phyloP scores from a whole-genome alignment of 2,113 vertebrate genomes.

The Lichenostomus cassidix region DNA sequence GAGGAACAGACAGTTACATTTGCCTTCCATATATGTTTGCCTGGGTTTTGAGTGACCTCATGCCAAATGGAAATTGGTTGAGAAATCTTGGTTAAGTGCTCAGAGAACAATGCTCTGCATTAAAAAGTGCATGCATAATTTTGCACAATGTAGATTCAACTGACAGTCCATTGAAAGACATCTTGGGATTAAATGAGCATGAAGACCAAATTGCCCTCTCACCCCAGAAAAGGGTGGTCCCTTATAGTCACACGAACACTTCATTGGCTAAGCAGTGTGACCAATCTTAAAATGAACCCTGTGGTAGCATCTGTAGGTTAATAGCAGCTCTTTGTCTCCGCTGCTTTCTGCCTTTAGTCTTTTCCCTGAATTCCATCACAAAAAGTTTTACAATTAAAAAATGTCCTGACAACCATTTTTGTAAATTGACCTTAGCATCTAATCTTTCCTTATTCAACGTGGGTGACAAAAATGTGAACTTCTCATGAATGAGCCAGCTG shows the following conservation, averaged over 20 bases:
- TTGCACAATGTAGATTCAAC: slow-evolving; percentile 82
- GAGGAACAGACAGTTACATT: slow-evolving; percentile 30
- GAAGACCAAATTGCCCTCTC: slow-evolving; percentile 83
- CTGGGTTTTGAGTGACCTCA: slow-evolving; percentile 75
- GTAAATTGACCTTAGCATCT: slow-evolving; percentile 77
- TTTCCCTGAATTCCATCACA: slow-evolving; percentile 78
- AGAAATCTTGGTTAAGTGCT: slow-evolving; percentile 79
- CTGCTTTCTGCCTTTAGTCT: slow-evolving; percentile 76
- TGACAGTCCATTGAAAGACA: slow-evolving; percentile 79
- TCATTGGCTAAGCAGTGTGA: slow-evolving; percentile 81
- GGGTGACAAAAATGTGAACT: slow-evolving; percentile 79
- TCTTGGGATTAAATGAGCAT: slow-evolving; percentile 81
- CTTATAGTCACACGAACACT: slow-evolving; percentile 72
- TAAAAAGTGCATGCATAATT: slow-evolving; percentile 86
- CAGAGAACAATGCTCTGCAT: slow-evolving; percentile 77
- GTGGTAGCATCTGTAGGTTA: slow-evolving; percentile 79
- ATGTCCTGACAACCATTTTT: slow-evolving; percentile 79
- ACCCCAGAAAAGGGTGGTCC: slow-evolving; percentile 81
- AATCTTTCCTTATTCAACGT: slow-evolving; percentile 75
- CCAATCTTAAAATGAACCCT: slow-evolving; percentile 79
- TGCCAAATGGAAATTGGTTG: slow-evolving; percentile 77
- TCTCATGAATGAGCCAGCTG: slow-evolving; percentile 76
- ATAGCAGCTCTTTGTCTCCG: slow-evolving; percentile 78
- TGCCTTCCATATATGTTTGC: slow-evolving; percentile 73
- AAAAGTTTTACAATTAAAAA: slow-evolving; percentile 80